phyloP scores from a whole-genome alignment of 2,113 vertebrate genomes.

The Hiodon tergisus region DNA sequence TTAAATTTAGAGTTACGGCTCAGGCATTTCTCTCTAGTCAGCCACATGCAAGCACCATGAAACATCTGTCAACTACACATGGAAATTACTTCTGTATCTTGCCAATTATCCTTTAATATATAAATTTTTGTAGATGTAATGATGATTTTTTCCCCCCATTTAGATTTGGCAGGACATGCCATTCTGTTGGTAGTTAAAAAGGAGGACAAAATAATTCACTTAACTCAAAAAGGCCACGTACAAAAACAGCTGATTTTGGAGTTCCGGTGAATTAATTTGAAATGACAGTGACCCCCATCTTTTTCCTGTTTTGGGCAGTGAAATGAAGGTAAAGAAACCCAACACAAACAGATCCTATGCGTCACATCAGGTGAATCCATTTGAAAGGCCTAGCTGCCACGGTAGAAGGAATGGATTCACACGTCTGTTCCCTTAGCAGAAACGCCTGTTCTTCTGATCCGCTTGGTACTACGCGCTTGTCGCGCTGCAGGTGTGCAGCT shows the following conservation, averaged over 20 bases:
- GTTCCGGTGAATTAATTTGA: slow-evolving; percentile 71
- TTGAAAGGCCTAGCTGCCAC: slow-evolving; percentile 77
- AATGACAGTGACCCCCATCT: slow-evolving; percentile 68
- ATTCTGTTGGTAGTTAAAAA: slow-evolving; percentile 26
- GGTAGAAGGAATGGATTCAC: slow-evolving; percentile 42
- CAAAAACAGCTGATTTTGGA: slow-evolving; percentile 50
- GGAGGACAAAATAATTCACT: slow-evolving; percentile 26
- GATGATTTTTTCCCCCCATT: slow-evolving; percentile 49
- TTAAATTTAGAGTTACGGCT: slow-evolving; percentile 44
- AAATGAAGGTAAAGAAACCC: slow-evolving; percentile 61
- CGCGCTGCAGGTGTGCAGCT: slow-evolving; percentile 53
- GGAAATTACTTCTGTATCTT: slow-evolving; percentile 68
- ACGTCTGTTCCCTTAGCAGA: too few species aligned
- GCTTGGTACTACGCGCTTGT: too few species aligned
- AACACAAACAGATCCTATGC: slow-evolving; percentile 75
- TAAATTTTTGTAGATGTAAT: slow-evolving; percentile 69
- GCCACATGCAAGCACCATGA: slow-evolving; percentile 74
- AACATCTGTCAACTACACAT: slow-evolving; percentile 72
- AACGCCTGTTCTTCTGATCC: too few species aligned
- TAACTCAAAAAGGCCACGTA: slow-evolving; percentile 53
- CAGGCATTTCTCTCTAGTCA: slow-evolving; percentile 60
- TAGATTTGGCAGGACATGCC: slow-evolving; percentile 61
- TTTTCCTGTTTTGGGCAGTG: slow-evolving; percentile 35
- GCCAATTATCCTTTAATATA: slow-evolving; percentile 66
- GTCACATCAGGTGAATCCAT: slow-evolving; percentile 58